Evolutionary conservation across 2,888 invertebrate genomes (phyloP).

Genomic region (Formica aserva): DNA sequence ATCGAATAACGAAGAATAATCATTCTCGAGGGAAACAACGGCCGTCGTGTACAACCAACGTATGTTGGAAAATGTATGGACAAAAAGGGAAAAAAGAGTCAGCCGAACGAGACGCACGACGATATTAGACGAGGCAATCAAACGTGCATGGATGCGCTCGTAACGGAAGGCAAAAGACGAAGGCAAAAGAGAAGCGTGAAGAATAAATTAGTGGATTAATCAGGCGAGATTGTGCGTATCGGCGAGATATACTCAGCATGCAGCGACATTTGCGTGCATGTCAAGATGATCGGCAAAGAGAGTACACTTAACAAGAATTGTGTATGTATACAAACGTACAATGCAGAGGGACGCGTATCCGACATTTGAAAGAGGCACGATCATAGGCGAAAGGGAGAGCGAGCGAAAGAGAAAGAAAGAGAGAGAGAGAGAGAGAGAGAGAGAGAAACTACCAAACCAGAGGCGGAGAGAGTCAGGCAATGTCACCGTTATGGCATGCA

Average conservation of each 20-base stretch:
- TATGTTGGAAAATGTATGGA: background rate
- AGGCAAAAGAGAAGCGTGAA: conserved; percentile 21
- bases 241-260: conserved; percentile 30
- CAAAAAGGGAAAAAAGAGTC: background rate
- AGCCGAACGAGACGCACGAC: conserved; percentile 18
- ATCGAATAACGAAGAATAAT: conserved; percentile 20
- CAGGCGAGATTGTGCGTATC: conserved; percentile 36
- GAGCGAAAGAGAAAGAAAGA: conserved; percentile 1
- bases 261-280: conserved; percentile 1
- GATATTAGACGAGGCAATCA: conserved; percentile 25
- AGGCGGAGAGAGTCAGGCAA: conserved; percentile 76
- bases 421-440: conserved; percentile 23
- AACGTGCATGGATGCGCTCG: conserved; percentile 38
- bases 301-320: conserved; percentile 6
- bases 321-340: conserved; percentile 24
- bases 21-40: conserved; percentile 16
- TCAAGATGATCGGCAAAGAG: conserved; percentile 38
- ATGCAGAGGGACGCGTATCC: conserved; percentile 37
- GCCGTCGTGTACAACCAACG: background rate
- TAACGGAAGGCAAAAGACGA: conserved; percentile 63
- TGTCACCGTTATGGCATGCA: conserved; percentile 84
- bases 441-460: conserved; percentile 70
- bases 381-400: conserved; percentile 41
- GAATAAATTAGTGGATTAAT: conserved; percentile 71
- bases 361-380: conserved; percentile 44